These are phyloP conservation scores for Trachelipus rathkii DNA, from an alignment of 1,140 invertebrate genomes.

Conservation along the genomic window DNA sequence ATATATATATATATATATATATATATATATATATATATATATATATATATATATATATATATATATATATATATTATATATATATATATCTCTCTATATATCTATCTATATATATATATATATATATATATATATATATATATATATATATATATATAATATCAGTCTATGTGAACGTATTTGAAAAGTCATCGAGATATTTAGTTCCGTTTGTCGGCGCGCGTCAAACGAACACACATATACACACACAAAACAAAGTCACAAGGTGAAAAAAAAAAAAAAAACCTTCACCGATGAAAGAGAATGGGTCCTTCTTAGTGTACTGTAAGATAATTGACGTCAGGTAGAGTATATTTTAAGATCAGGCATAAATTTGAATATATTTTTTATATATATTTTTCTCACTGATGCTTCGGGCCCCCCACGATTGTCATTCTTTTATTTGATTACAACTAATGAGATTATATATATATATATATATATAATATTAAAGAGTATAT, in stretches of 20 bases:
- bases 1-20: conserved; percentile 6
- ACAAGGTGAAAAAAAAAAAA: not conserved
- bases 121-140: too few relatives aligned
- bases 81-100: too few relatives aligned
- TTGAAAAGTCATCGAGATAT: conserved; percentile 5
- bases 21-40: conserved; percentile 8
- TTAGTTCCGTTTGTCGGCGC: not conserved
- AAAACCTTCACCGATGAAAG: not conserved
- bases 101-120: too few relatives aligned
- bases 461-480: not conserved
- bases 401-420: not conserved
- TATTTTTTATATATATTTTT: not conserved
- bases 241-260: not conserved
- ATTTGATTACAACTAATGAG: not conserved
- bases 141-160: too few relatives aligned
- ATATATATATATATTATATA: too few relatives aligned
- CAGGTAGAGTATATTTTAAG: not conserved
- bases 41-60: too few relatives aligned
- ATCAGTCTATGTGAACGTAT: not conserved
- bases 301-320: not conserved
- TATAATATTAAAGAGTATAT: too few relatives aligned
- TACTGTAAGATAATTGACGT: not conserved
- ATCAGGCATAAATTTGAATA: not conserved
- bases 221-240: too few relatives aligned
- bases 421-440: not conserved